Evolutionary conservation across 2,113 vertebrate genomes (phyloP).

Genomic region (Pelmatolapia mariae): DNA sequence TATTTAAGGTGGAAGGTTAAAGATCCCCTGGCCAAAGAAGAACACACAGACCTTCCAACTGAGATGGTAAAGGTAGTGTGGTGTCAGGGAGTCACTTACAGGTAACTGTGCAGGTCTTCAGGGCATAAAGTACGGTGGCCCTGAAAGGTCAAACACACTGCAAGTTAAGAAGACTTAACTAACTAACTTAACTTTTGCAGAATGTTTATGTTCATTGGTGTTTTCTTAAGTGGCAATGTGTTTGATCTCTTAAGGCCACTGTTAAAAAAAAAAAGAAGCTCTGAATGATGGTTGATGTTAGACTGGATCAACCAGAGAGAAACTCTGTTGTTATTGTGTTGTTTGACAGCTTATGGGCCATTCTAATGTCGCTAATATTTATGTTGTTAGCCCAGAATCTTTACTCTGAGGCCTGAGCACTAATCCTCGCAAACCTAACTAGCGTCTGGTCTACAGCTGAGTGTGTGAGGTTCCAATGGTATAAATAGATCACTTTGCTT

Average conservation of each 20-base stretch:
- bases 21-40: constrained; percentile 47
- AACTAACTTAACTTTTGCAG: neutral
- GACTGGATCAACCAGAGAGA: neutral
- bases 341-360: neutral
- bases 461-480: neutral
- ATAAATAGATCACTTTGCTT: neutral
- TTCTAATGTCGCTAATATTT: neutral
- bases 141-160: neutral
- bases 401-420: neutral
- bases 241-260: neutral
- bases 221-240: neutral
- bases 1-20: constrained; percentile 77
- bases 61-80: constrained; percentile 81
- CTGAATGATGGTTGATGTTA: neutral
- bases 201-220: neutral
- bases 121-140: neutral
- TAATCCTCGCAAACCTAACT: neutral
- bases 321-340: neutral
- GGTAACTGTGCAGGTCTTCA: constrained; percentile 53
- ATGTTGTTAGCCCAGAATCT: neutral
- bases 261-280: neutral
- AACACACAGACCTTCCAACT: constrained; percentile 45
- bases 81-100: constrained; percentile 78
- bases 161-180: neutral
- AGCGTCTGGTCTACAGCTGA: neutral